These are phyloP conservation scores for Brachionus manjavacas DNA, from an alignment of 1,140 invertebrate genomes.

Conservation along the genomic window DNA sequence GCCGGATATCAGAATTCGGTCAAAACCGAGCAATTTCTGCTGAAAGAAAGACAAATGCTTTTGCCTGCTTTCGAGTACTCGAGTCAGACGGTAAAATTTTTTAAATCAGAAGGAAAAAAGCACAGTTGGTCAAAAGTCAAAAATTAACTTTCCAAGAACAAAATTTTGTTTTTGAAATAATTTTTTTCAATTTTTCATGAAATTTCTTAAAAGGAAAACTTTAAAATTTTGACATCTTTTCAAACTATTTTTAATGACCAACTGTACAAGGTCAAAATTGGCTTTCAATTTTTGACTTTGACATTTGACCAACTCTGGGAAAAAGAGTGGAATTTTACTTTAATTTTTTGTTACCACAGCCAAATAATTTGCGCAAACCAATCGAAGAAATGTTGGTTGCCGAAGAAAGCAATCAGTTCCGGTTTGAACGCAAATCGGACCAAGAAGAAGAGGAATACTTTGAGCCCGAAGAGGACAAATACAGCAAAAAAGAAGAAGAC, in stretches of 20 bases:
- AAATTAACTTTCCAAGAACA: too few relatives aligned
- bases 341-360: conserved; percentile 56
- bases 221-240: too few relatives aligned
- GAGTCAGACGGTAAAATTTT: not conserved
- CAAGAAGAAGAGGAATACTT: not conserved
- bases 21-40: conserved; percentile 69
- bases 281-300: too few relatives aligned
- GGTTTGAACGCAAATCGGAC: not conserved
- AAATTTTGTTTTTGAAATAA: too few relatives aligned
- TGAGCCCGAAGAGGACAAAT: conserved; percentile 23
- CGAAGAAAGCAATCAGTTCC: conserved; percentile 61
- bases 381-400: conserved; percentile 67
- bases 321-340: not conserved
- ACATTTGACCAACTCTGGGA: too few relatives aligned
- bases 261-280: too few relatives aligned
- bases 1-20: conserved; percentile 74
- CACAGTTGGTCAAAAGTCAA: too few relatives aligned
- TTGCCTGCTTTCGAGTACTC: not conserved
- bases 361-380: conserved; percentile 68
- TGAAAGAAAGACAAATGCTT: conserved; percentile 44
- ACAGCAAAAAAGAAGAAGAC: conserved; percentile 16
- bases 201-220: too few relatives aligned
- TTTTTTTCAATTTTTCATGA: too few relatives aligned
- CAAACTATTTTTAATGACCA: not conserved
- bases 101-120: too few relatives aligned